Conservation (phyloP, 2,888 invertebrate species). For the Escarpia spicata region DNA sequence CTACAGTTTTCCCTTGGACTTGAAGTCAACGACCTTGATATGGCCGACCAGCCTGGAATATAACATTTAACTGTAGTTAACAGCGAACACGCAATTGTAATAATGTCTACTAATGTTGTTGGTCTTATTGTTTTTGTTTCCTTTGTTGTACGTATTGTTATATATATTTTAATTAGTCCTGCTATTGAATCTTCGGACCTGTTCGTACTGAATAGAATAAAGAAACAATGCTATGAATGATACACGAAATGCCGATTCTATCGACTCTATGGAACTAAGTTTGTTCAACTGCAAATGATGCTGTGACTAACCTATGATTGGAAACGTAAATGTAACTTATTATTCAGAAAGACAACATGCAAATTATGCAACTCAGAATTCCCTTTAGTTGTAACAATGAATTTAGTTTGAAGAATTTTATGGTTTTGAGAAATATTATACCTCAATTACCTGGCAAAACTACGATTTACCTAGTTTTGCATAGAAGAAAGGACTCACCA, state of each 20-base stretch:
- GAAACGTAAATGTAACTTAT: not conserved
- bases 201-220: too few species aligned
- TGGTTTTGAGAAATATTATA: too few species aligned
- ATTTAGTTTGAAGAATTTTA: too few species aligned
- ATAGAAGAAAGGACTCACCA: not conserved
- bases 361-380: too few species aligned
- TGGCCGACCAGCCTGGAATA: slow-evolving; percentile 35
- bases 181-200: too few species aligned
- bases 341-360: not conserved
- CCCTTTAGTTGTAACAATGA: too few species aligned
- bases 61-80: not conserved
- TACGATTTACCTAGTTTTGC: too few species aligned
- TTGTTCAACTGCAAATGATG: not conserved
- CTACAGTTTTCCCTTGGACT: slow-evolving; percentile 36
- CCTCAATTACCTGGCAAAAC: too few species aligned
- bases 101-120: not conserved
- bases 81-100: not conserved
- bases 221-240: not conserved
- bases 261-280: not conserved
- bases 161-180: too few species aligned
- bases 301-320: not conserved
- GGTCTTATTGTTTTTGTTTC: too few species aligned
- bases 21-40: slow-evolving; percentile 36
- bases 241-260: not conserved
- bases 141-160: too few species aligned